Conservation (phyloP, 2,113 vertebrate genomes). For the Antidorcas marsupialis region DNA sequence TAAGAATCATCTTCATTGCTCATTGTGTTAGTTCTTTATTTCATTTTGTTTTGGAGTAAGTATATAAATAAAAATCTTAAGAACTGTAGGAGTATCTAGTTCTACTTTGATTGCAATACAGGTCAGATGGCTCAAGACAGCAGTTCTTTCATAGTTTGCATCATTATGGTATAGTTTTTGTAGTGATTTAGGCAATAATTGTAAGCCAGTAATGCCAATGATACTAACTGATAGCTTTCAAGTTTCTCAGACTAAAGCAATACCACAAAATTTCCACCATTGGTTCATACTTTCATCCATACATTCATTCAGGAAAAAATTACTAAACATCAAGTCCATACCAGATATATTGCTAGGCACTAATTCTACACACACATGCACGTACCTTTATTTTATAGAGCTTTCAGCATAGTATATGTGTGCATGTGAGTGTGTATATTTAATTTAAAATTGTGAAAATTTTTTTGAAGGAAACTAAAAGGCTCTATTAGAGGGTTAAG, state of each 20-base stretch:
- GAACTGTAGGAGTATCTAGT: background rate
- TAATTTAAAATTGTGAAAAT: background rate
- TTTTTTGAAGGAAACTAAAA: background rate
- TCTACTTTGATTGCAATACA: constrained; percentile 4
- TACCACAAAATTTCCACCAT: background rate
- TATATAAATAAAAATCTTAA: background rate
- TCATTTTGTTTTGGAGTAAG: background rate
- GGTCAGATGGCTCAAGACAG: background rate
- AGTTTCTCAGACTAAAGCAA: background rate
- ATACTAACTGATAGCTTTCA: background rate
- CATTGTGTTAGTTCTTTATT: background rate
- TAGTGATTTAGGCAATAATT: background rate
- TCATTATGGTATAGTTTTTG: background rate
- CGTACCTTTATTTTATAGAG: background rate
- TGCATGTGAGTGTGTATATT: background rate
- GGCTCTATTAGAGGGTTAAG: background rate
- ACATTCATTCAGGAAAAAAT: background rate
- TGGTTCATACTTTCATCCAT: background rate
- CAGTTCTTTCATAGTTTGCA: background rate
- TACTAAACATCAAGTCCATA: background rate
- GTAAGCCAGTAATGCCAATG: background rate
- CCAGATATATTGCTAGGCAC: background rate
- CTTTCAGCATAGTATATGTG: background rate
- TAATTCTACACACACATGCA: background rate
- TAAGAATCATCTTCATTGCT: background rate